Conservation (phyloP, 2,888 invertebrate genomes). For the Platerodrilus igneus region DNA sequence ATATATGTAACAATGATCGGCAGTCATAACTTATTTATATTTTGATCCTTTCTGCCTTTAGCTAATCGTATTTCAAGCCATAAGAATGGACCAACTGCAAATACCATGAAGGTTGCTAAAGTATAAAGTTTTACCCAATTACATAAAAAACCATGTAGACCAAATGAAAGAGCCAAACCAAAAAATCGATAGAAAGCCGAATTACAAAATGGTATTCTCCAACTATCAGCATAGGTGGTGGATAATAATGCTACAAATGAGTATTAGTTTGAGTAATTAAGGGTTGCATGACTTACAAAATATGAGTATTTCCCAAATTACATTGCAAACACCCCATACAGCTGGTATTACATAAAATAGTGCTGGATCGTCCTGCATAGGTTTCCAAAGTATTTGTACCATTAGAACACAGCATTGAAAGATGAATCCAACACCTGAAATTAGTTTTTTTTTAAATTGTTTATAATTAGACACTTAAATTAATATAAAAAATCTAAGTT, state of each 20-base stretch:
- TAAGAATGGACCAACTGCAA: constrained; percentile 52
- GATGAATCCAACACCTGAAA: constrained; percentile 69
- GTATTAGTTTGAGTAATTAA: constrained; percentile 1
- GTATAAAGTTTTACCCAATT: constrained; percentile 49
- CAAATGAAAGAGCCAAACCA: constrained; percentile 61
- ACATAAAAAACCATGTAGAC: constrained; percentile 60
- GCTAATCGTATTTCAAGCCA: constrained; percentile 51
- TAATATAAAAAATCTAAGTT: too few relatives aligned
- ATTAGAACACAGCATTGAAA: constrained; percentile 75
- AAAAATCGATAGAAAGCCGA: constrained; percentile 52
- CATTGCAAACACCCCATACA: constrained; percentile 83
- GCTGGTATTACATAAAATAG: constrained; percentile 79
- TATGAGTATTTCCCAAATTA: constrained; percentile 75
- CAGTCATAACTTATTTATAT: too few relatives aligned
- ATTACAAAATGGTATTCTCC: constrained; percentile 53
- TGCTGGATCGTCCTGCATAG: constrained; percentile 74
- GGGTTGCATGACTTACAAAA: constrained; percentile 43
- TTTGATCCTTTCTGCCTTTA: constrained; percentile 37
- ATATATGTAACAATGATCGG: too few relatives aligned
- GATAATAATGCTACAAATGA: constrained; percentile 45
- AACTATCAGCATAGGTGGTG: constrained; percentile 46
- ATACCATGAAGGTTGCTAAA: constrained; percentile 49
- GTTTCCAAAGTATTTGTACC: constrained; percentile 74
- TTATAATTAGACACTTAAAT: too few relatives aligned
- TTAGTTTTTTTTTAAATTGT: too few relatives aligned